Conservation (phyloP, 2,797 vertebrate species). For the Myoxocephalus aenaeus region DNA sequence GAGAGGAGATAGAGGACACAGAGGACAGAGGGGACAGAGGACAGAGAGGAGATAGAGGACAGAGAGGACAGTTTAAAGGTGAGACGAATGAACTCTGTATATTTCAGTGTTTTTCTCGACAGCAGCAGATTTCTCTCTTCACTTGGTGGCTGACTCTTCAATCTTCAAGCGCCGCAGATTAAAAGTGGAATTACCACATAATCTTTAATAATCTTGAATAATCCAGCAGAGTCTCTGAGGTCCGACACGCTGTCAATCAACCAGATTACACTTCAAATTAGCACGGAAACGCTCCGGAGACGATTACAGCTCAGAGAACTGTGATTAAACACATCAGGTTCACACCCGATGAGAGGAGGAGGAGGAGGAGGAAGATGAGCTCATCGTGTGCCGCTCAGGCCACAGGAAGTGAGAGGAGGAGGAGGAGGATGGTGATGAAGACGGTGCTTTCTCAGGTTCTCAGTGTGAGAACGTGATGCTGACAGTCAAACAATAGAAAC, state of each 20-base stretch:
- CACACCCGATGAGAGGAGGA: background rate
- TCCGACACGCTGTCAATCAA: constrained; percentile 86
- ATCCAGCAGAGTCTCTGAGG: constrained; percentile 83
- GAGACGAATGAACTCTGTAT: no score
- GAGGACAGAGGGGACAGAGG: no score
- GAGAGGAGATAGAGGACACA: no score
- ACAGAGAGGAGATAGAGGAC: no score
- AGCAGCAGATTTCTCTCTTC: constrained; percentile 56
- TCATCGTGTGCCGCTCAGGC: no score
- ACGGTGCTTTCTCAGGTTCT: no score
- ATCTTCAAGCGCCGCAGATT: constrained; percentile 91
- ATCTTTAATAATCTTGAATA: constrained; percentile 92
- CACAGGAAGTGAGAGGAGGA: no score
- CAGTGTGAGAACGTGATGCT: background rate
- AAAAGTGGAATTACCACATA: constrained; percentile 94
- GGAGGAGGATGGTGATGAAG: no score
- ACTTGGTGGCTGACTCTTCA: constrained; percentile 80
- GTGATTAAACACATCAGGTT: constrained; percentile 67
- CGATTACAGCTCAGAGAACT: constrained; percentile 53
- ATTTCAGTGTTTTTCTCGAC: background rate
- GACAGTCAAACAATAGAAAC: background rate
- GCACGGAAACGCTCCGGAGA: constrained; percentile 58
- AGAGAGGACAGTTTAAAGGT: no score
- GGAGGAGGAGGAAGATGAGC: no score
- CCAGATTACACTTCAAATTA: constrained; percentile 79